Conservation (phyloP, 2,113 vertebrate species). For the Coptodon bakossiorum region DNA sequence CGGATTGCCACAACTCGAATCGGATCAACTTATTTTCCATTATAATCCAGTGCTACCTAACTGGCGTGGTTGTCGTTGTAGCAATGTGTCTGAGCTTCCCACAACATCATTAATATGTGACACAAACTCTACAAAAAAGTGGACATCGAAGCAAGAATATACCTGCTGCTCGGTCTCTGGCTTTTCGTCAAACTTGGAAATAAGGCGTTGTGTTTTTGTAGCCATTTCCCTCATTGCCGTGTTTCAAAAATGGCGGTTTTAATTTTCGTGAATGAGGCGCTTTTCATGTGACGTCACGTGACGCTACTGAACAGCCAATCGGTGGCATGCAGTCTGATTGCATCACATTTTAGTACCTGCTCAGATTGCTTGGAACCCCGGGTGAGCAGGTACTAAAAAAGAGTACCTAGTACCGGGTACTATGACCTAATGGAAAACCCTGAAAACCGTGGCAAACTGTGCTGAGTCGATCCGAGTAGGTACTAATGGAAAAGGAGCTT, state of each 20-base stretch:
- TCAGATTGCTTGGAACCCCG: not conserved
- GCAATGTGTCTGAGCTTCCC: not conserved
- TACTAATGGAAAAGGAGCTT: not conserved
- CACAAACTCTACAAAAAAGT: not conserved
- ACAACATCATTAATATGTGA: not conserved
- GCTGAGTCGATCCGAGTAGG: not conserved
- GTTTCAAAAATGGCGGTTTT: not conserved
- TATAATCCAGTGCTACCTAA: not conserved
- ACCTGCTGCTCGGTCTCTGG: not conserved
- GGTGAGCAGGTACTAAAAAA: not conserved
- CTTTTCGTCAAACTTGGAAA: not conserved
- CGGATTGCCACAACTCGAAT: not conserved
- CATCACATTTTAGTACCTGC: not conserved
- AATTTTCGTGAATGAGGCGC: not conserved
- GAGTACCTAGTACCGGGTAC: not conserved
- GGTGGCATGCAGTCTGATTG: not conserved
- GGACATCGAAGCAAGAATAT: not conserved
- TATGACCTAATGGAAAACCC: not conserved
- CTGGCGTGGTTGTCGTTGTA: not conserved
- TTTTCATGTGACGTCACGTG: not conserved
- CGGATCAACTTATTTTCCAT: not conserved
- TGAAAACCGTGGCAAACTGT: not conserved
- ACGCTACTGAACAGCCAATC: not conserved
- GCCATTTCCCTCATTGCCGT: not conserved
- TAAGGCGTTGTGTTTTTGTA: not conserved